A percentile compares a stretch with the other conserved stretches of the same genome.
Conservation (phyloP, 53 echinoderm and acorn worm species). For the Actinopyga echinites region DNA sequence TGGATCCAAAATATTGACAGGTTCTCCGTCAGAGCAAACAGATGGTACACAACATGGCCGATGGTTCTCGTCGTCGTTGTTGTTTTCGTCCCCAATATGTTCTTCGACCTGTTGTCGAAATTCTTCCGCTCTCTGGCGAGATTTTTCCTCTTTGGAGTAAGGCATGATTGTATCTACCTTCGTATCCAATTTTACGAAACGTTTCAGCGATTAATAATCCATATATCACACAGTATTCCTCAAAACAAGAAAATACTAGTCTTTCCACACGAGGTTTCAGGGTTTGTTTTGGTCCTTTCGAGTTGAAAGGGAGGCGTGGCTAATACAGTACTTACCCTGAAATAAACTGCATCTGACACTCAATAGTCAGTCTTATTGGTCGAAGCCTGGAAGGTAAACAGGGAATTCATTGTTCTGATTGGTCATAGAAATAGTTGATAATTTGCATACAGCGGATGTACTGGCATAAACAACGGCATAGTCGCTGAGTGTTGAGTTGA, state of each 20-base stretch:
- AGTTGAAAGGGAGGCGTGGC: slow-evolving; percentile 20
- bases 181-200: not conserved
- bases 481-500: not conserved
- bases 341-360: slow-evolving; percentile 24
- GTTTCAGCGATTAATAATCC: too few relatives aligned
- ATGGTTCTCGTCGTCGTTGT: slow-evolving; percentile 67
- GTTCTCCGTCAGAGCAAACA: slow-evolving; percentile 69
- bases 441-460: slow-evolving; percentile 44
- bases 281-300: slow-evolving; percentile 43
- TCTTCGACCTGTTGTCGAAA: slow-evolving; percentile 82
- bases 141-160: slow-evolving; percentile 87
- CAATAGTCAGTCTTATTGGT: not conserved
- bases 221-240: not conserved
- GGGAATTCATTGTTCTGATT: not conserved
- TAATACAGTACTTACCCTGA: slow-evolving; percentile 26
- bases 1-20: slow-evolving; percentile 81
- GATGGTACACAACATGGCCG: slow-evolving; percentile 88
- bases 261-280: slow-evolving; percentile 2
- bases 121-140: slow-evolving; percentile 80
- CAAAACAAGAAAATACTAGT: not conserved
- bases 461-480: not conserved
- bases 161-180: slow-evolving; percentile 66
- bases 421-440: not conserved
- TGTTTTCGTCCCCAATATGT: slow-evolving; percentile 58
- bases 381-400: not conserved